Conservation (phyloP, 2,888 invertebrate genomes). For the Agrotis segetum region DNA sequence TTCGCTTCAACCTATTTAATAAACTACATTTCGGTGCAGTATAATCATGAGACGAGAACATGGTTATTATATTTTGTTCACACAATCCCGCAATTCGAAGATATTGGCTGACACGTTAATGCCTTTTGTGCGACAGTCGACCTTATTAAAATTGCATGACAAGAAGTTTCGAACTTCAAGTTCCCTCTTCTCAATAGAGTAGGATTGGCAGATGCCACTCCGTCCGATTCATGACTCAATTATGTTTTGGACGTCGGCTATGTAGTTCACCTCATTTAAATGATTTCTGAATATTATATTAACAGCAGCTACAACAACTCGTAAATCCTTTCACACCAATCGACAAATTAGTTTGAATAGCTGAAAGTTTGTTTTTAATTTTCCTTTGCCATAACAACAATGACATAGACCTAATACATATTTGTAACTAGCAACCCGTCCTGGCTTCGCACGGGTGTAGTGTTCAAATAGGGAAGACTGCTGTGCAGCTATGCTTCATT, state of each 20-base stretch:
- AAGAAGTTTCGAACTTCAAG: not conserved
- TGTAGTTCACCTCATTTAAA: not conserved
- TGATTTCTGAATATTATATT: not conserved
- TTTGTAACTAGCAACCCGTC: too few relatives aligned
- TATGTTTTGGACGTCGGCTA: not conserved
- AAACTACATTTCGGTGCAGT: slow-evolving; percentile 22
- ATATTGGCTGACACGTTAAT: not conserved
- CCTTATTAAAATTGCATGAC: slow-evolving; percentile 9
- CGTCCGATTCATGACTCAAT: not conserved
- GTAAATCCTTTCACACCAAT: not conserved
- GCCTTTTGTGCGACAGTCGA: not conserved
- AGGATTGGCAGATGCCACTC: not conserved
- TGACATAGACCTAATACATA: not conserved
- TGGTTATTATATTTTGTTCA: not conserved
- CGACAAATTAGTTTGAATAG: not conserved
- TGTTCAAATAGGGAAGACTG: too few relatives aligned
- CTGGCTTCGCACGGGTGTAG: too few relatives aligned
- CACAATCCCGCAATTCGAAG: not conserved
- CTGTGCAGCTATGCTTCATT: too few relatives aligned
- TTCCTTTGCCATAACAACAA: not conserved
- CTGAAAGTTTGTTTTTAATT: not conserved
- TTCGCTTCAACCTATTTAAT: slow-evolving; percentile 37
- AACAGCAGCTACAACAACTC: not conserved
- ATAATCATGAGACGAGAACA: not conserved
- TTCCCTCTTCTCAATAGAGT: not conserved